Percentiles rank a stretch among this genome's conserved stretches.
Evolutionary conservation across 1,140 invertebrate genomes (phyloP).

Genomic region (Cryptotermes secundus): DNA sequence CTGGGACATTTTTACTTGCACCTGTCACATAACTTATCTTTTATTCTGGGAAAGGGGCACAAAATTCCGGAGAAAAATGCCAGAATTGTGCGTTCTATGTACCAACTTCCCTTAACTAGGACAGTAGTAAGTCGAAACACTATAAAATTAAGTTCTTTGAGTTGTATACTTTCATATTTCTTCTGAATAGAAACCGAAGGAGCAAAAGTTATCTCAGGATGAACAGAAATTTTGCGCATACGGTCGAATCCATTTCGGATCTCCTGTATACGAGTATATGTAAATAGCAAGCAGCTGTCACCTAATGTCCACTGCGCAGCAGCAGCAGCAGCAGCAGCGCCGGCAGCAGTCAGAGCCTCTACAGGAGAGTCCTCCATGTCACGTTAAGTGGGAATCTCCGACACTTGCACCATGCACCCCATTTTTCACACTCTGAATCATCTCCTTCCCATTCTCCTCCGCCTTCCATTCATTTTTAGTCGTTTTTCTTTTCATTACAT

Average conservation of each 20-base stretch:
- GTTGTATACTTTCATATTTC: too few species aligned
- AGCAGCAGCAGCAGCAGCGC: background rate
- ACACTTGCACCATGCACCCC: constrained; percentile 7
- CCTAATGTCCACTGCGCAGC: background rate
- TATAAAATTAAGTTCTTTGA: too few species aligned
- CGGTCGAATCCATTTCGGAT: background rate
- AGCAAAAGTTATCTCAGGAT: background rate
- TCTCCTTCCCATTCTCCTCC: background rate
- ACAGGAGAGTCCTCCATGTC: background rate
- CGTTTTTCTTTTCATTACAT: background rate
- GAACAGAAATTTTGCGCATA: background rate
- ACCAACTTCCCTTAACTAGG: too few species aligned
- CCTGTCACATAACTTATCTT: too few species aligned
- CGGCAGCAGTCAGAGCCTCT: background rate
- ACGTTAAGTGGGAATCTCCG: constrained; percentile 9
- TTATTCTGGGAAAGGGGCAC: too few species aligned
- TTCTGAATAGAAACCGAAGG: background rate
- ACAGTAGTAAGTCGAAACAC: too few species aligned
- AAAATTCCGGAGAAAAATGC: too few species aligned
- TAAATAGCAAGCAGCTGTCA: background rate
- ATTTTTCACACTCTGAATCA: background rate
- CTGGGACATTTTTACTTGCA: too few species aligned
- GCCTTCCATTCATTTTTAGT: background rate
- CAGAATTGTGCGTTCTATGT: too few species aligned
- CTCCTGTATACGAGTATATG: background rate